These are phyloP conservation scores for Kryphioiulus occultus DNA, from an alignment of 2,888 invertebrate genomes.

Conservation along the genomic window DNA sequence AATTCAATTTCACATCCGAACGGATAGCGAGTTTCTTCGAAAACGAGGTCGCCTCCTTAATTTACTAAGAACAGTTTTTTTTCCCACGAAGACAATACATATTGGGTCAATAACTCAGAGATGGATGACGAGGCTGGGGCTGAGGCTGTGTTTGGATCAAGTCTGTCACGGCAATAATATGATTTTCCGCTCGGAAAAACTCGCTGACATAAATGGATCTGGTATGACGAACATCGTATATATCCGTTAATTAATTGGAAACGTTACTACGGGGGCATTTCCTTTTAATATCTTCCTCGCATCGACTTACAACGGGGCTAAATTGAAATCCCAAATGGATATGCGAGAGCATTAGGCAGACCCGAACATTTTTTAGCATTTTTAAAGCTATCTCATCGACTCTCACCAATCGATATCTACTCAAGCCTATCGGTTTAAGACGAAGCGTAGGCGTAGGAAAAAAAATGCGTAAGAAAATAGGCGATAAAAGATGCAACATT, in stretches of 20 bases:
- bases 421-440: background rate
- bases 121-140: background rate
- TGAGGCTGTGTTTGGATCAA: background rate
- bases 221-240: slow-evolving; percentile 6
- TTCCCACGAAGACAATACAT: background rate
- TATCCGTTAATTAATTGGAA: slow-evolving; percentile 35
- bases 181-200: slow-evolving; percentile 12
- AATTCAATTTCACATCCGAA: no score
- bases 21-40: background rate
- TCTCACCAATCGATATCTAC: background rate
- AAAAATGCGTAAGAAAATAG: background rate
- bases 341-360: background rate
- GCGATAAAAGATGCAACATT: background rate
- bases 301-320: background rate
- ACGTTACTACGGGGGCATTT: slow-evolving; percentile 16
- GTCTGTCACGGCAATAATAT: slow-evolving; percentile 18
- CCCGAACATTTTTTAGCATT: background rate
- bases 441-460: background rate
- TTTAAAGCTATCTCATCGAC: slow-evolving; percentile 25
- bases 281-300: slow-evolving; percentile 11
- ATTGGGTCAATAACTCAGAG: background rate
- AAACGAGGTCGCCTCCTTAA: background rate
- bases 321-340: background rate
- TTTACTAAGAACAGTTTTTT: background rate
- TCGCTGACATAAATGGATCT: slow-evolving; percentile 26